These are phyloP conservation scores for Xanthia icteritia DNA, from an alignment of 2,888 invertebrate genomes.

Conservation along the genomic window DNA sequence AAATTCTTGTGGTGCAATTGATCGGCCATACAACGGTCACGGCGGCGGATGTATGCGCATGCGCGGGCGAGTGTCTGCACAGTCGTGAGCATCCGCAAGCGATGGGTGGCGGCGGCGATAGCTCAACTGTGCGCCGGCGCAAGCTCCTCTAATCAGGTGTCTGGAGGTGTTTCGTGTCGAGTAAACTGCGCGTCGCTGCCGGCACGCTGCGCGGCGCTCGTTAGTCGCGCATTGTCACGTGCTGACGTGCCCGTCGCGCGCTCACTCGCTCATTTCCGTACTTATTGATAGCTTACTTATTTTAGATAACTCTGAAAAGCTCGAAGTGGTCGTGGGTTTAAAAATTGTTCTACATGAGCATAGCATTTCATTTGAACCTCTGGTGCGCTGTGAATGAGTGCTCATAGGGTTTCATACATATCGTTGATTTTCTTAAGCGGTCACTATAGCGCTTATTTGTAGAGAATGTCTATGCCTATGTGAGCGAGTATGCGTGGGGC, in stretches of 20 bases:
- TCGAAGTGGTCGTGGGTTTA: background rate
- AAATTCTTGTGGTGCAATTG: slow-evolving; percentile 43
- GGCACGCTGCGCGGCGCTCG: slow-evolving; percentile 6
- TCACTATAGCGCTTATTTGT: background rate
- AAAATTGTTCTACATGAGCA: too few relatives aligned
- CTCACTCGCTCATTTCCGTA: background rate
- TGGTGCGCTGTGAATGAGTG: background rate
- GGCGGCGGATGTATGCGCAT: slow-evolving; percentile 34
- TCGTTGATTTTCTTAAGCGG: background rate
- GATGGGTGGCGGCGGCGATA: slow-evolving; percentile 11
- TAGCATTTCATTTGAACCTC: background rate
- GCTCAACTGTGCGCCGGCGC: slow-evolving; percentile 19
- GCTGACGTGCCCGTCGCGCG: background rate
- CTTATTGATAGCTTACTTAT: background rate
- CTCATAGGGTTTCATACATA: too few relatives aligned
- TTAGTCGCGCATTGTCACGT: slow-evolving; percentile 13
- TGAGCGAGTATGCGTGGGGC: too few relatives aligned
- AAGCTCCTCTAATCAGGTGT: slow-evolving; percentile 37
- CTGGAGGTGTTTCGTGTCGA: slow-evolving; percentile 5
- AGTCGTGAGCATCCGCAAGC: slow-evolving; percentile 32
- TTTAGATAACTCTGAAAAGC: slow-evolving; percentile 2
- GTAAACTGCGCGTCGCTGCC: slow-evolving; percentile 3
- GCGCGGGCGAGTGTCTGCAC: slow-evolving; percentile 9
- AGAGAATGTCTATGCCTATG: background rate
- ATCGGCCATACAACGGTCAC: slow-evolving; percentile 56